These are phyloP conservation scores for Teleogryllus oceanicus DNA, from an alignment of 2,888 invertebrate species.

Conservation along the genomic window DNA sequence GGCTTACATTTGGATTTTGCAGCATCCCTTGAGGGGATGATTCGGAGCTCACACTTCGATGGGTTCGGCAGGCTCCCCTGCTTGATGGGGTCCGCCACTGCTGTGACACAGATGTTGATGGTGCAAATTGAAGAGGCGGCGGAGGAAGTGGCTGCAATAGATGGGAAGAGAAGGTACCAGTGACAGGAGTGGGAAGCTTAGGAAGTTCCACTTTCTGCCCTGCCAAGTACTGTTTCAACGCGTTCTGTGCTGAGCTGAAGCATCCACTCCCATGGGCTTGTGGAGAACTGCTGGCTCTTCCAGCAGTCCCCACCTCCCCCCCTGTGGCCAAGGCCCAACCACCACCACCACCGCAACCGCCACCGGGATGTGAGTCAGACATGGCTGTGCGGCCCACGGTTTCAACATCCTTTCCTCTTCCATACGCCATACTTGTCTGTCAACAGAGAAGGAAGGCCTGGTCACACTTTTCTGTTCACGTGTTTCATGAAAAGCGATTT, in stretches of 20 bases:
- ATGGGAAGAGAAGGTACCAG: conserved; percentile 39
- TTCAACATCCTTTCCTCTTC: conserved; percentile 51
- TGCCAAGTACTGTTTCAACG: conserved; percentile 31
- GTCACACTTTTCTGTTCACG: conserved; percentile 2
- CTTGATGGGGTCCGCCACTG: conserved; percentile 21
- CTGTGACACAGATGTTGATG: conserved; percentile 32
- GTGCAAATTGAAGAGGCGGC: conserved; percentile 32
- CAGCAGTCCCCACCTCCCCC: neutral
- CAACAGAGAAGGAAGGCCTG: conserved; percentile 67
- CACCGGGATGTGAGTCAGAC: conserved; percentile 25
- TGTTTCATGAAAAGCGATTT: neutral
- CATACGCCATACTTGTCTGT: conserved; percentile 57
- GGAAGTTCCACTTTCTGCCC: conserved; percentile 40
- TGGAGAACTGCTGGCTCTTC: neutral
- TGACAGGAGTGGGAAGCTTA: conserved; percentile 39
- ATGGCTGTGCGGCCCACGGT: conserved; percentile 40
- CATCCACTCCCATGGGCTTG: conserved; percentile 19
- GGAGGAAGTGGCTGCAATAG: conserved; percentile 26
- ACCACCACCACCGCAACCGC: neutral
- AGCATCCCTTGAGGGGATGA: neutral
- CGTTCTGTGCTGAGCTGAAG: conserved; percentile 26
- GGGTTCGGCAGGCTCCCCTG: too few species aligned
- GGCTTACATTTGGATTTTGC: neutral
- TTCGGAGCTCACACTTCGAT: neutral
- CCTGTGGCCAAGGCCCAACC: neutral